These are phyloP conservation scores for Catamblyrhynchus diadema DNA, from an alignment of 2,797 vertebrate species.

Conservation along the genomic window DNA sequence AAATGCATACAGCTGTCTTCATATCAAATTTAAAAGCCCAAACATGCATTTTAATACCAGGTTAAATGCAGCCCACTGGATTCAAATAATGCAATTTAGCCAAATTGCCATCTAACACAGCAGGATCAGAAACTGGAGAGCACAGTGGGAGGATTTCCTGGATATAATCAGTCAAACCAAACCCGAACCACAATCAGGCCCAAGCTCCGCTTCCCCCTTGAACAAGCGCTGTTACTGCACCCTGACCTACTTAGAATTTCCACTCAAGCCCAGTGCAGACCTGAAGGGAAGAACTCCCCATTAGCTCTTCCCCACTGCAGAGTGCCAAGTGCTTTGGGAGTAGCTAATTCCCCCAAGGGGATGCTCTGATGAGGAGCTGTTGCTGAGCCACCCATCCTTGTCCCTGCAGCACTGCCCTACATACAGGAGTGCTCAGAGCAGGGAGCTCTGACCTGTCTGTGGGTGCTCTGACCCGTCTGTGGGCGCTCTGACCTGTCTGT, in stretches of 20 bases:
- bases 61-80: neutral
- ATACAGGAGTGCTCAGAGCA: neutral
- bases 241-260: neutral
- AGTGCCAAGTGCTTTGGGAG: neutral
- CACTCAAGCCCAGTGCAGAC: neutral
- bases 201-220: neutral
- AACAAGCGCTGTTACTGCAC: neutral
- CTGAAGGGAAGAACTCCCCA: neutral
- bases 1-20: slow-evolving; percentile 65
- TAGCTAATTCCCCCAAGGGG: neutral
- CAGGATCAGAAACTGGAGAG: slow-evolving; percentile 17
- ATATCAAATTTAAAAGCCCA: slow-evolving; percentile 60
- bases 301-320: neutral
- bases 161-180: neutral
- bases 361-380: neutral
- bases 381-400: neutral
- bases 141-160: slow-evolving; percentile 4
- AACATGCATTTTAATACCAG: slow-evolving; percentile 10
- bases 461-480: rapidly evolving
- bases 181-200: slow-evolving; percentile 1
- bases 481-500: rapidly evolving
- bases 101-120: neutral
- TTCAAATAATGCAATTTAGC: slow-evolving; percentile 32
- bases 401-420: neutral
- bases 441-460: neutral